phyloP scores from a whole-genome alignment of 2,113 vertebrate species.

The Polypterus senegalus region DNA sequence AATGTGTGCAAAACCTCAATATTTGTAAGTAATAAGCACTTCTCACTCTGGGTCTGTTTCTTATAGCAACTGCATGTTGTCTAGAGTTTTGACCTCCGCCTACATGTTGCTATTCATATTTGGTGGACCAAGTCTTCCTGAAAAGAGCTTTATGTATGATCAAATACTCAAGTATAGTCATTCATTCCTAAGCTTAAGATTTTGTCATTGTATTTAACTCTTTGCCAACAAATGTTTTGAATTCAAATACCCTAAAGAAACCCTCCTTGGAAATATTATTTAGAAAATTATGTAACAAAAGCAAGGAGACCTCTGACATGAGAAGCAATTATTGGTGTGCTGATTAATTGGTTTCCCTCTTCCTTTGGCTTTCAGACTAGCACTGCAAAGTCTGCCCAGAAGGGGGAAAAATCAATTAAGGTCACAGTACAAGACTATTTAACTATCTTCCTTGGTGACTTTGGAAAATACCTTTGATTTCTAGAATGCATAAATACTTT shows the following conservation, averaged over 20 bases:
- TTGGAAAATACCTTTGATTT: too few species aligned
- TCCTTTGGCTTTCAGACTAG: background rate
- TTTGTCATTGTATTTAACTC: conserved; percentile 5
- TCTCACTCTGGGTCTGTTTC: background rate
- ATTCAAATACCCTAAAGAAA: background rate
- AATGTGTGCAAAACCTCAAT: too few species aligned
- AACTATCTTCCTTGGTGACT: too few species aligned
- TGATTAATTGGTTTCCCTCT: background rate
- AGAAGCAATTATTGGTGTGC: background rate
- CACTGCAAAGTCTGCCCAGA: background rate
- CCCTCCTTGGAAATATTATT: background rate
- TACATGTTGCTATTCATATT: background rate
- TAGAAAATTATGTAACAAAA: background rate
- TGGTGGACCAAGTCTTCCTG: conserved; percentile 1
- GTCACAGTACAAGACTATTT: too few species aligned
- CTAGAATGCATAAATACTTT: too few species aligned
- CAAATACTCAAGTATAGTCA: conserved; percentile 10
- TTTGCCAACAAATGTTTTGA: background rate
- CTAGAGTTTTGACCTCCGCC: conserved; percentile 9
- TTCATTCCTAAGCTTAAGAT: conserved; percentile 8
- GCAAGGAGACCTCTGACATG: background rate
- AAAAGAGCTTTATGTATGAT: conserved; percentile 14
- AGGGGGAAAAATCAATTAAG: background rate
- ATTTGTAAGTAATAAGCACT: background rate
- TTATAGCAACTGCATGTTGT: conserved; percentile 9